Evolutionary conservation across 2,113 vertebrate species (phyloP), one percentile per base, ranked within the genome.

Genomic region (Hylia prasina): DNA sequence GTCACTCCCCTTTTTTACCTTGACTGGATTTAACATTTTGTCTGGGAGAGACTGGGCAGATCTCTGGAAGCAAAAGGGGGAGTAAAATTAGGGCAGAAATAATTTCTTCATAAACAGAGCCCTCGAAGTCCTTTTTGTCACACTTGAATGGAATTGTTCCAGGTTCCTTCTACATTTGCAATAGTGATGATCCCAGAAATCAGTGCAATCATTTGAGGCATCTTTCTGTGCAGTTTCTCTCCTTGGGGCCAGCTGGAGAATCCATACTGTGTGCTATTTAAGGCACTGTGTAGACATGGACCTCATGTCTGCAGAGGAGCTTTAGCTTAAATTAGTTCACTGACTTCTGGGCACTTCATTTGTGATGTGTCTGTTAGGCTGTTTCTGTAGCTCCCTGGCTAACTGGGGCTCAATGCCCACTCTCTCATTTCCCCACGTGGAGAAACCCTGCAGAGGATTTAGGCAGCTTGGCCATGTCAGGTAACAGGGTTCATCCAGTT

Each of bases 241-340:
- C 7, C 53, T 22, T 16, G 42, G 63, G 53, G 33, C 63, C 85
- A 92, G 68, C 90, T 94, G 90, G 75, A 90, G 75, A 68, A 82
- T 90, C 79, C 79, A 76, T 88, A 72, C 58, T 54, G 5, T 33
- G 64, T 86, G 61, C 82, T 93, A 82, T 88, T 94, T 93, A 27
- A 85, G 89, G 75, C 63, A 42, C 50, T 54, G 7, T 64, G 53
- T 64, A 91, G 84, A 93, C 78, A 53, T 45, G 78, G 61, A 85
- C 69, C 88, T 94, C 76, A 89, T 76, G 82, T 90, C 65, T 91
- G 73, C 48, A 69, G 87, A 60, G 75, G 54, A 90, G 54, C 42
- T 80, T 79, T 80, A 45, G 61, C 82, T 80, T 92, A 90, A 94
- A 93, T 94, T 88, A 96, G 50, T 93, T 86, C 60, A 42, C 72